These are phyloP conservation scores for Plemyria rubiginata DNA, from an alignment of 2,888 invertebrate species.

Conservation along the genomic window DNA sequence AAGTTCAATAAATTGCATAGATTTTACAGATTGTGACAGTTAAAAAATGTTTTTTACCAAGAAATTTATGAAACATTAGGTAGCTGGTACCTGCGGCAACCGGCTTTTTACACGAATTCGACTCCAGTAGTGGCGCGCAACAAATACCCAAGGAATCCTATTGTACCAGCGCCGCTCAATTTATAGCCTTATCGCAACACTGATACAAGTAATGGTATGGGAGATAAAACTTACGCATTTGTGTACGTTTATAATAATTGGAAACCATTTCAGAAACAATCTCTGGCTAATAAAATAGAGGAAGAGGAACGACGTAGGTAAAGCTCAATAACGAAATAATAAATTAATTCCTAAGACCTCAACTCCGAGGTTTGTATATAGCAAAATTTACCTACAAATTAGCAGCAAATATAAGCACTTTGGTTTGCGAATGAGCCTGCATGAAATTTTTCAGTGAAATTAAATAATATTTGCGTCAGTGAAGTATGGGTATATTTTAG, in stretches of 20 bases:
- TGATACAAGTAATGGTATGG: constrained; percentile 53
- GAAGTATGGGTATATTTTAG: too few relatives aligned
- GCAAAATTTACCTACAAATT: not conserved
- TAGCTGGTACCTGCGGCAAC: not conserved
- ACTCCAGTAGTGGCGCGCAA: constrained; percentile 57
- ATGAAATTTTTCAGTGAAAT: too few relatives aligned
- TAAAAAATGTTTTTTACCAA: too few relatives aligned
- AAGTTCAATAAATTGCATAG: too few relatives aligned
- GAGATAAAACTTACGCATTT: constrained; percentile 43
- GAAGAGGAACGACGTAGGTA: not conserved
- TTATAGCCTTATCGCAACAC: constrained; percentile 70
- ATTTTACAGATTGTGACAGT: too few relatives aligned
- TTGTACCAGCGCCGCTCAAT: constrained; percentile 69
- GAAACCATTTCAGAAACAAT: constrained; percentile 11
- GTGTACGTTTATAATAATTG: constrained; percentile 32
- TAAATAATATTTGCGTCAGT: too few relatives aligned
- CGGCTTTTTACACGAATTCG: constrained; percentile 9
- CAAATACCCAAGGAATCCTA: constrained; percentile 73
- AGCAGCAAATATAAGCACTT: not conserved
- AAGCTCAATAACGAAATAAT: not conserved
- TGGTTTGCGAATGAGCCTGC: not conserved
- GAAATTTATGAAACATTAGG: not conserved
- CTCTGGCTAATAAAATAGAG: not conserved
- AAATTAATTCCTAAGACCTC: too few relatives aligned
- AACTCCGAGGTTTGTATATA: too few relatives aligned